Base-by-base conservation (phyloP, 2,888 invertebrate genomes). In the Brachycybe producta region DNA sequence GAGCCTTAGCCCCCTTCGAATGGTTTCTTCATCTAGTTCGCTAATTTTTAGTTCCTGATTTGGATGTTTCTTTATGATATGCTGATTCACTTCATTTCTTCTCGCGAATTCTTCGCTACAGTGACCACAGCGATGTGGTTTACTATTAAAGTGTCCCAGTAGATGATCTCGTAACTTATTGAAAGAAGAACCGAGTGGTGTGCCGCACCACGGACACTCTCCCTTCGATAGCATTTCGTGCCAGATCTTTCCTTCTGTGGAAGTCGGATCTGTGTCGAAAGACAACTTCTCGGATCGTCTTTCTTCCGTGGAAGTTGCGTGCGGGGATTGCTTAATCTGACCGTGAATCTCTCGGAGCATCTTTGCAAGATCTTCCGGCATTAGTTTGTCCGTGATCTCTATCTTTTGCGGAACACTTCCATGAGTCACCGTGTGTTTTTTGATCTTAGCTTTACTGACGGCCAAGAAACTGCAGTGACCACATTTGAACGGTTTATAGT, bases 401-500 rank as follows among this genome's bases (percentile, higher is more conserved):
- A 54, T 40, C 13, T 36, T 49, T 1, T 39, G 42, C 19, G 23
- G 23, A 11, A 48, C 45, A 2, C 36, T 35, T 1, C 49, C 49
- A 19, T 54, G 54, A 17, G 36, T 30, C 2, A 34, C 40, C 2
- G 30, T 40, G 35, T 54, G 54, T 24, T 49, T 41, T 11, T 32
- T 23, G 24, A 54, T 50, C 26, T 39, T 45, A 8, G 49, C 52
- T 32, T 51, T 51, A 21, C 42, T 47, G 3, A 36, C 41, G 2
- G 38, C 52, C 1, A 17, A 27, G 28, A 41, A 55, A 23, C 15
- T 27, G 48, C 57, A 57, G 43, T 56, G 53, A 8, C 56, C 57
- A 42, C 57, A 57, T 30, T 52, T 52, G 49, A 52, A 57, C 1
- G 56, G 56, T 40, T 53, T 47, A 38, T 56, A 57, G 4, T 50